phyloP scores from a whole-genome alignment of 2,888 invertebrate genomes.

The Rotaria macrura region DNA sequence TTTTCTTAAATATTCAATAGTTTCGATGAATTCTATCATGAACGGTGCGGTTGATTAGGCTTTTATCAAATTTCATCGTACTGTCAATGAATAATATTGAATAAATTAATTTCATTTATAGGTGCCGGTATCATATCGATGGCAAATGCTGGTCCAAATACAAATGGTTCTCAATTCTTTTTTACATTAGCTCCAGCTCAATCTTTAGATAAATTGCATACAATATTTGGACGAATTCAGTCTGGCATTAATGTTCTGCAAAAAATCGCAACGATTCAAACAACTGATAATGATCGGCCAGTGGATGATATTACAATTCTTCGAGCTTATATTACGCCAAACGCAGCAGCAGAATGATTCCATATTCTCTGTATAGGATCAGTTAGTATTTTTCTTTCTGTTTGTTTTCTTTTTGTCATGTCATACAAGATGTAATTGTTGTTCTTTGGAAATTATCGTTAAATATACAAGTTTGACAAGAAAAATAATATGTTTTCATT shows the following conservation, averaged over 20 bases:
- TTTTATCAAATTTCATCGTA: no score
- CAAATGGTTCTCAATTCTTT: constrained; percentile 96
- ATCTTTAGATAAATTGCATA: constrained; percentile 76
- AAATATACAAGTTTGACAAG: no score
- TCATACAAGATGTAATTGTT: no score
- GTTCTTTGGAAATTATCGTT: no score
- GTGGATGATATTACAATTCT: constrained; percentile 63
- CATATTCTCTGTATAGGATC: no score
- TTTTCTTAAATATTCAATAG: no score
- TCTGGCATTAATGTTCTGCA: constrained; percentile 80
- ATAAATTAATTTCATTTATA: constrained; percentile 39
- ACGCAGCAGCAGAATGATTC: no score
- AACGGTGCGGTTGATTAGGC: no score
- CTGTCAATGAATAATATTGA: no score
- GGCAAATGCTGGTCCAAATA: constrained; percentile 94
- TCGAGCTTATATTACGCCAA: constrained; percentile 31
- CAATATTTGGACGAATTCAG: constrained; percentile 80
- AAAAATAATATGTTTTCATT: no score
- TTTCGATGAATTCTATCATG: no score
- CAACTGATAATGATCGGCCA: constrained; percentile 80
- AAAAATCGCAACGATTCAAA: constrained; percentile 81
- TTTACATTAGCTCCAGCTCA: constrained; percentile 89
- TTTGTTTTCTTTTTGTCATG: neutral
- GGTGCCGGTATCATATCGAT: constrained; percentile 77
- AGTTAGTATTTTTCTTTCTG: neutral